Conservation (phyloP, 2,113 vertebrate species). For the Promerops cafer region DNA sequence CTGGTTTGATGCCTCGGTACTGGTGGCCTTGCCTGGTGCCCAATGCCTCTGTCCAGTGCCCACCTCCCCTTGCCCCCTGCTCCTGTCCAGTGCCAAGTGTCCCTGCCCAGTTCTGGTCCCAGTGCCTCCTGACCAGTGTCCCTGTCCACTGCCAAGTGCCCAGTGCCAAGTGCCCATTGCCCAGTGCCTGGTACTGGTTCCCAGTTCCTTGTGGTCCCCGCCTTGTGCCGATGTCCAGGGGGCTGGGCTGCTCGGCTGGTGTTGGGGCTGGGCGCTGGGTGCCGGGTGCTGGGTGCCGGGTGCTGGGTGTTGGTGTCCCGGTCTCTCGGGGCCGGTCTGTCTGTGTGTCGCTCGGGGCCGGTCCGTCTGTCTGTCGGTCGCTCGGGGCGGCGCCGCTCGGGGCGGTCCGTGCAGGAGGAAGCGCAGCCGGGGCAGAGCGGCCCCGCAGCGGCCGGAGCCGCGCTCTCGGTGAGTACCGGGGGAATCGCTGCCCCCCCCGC, state of each 20-base stretch:
- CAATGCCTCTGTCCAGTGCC: background rate
- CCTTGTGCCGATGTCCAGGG: background rate
- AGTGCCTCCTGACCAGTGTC: background rate
- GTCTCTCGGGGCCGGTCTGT: background rate
- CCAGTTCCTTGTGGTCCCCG: background rate
- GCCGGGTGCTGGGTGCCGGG: background rate
- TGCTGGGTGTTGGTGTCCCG: too few relatives aligned
- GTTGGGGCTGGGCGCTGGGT: background rate
- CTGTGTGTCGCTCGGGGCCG: background rate
- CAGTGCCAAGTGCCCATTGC: background rate
- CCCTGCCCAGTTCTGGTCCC: background rate
- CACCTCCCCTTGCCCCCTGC: background rate
- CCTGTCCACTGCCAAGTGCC: background rate
- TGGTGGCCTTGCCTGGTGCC: background rate
- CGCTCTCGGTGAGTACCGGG: background rate
- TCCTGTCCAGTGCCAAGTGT: background rate
- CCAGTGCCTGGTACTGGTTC: background rate
- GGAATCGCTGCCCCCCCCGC: background rate
- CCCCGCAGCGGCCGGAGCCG: background rate
- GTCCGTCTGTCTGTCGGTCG: background rate
- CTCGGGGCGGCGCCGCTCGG: background rate
- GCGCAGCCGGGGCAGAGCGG: background rate
- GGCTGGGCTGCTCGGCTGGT: rapidly evolving
- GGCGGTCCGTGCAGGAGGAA: background rate
- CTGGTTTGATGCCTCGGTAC: background rate